Conservation (phyloP, 2,888 invertebrate species). For the Lasioglossum malachurum region DNA sequence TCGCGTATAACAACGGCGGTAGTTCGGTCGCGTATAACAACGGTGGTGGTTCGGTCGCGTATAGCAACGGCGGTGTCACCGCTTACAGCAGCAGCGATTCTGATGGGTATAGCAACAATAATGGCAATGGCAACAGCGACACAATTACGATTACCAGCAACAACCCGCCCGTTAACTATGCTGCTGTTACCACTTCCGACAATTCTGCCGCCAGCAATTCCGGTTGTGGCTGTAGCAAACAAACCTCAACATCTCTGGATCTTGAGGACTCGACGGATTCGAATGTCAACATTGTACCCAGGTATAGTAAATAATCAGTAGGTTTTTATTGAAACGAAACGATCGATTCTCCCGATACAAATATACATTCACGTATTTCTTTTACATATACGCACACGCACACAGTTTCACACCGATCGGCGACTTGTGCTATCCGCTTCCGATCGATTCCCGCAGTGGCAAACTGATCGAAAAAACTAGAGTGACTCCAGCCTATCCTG, state of each 20-base stretch:
- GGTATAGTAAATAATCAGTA: conserved; percentile 27
- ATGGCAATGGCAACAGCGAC: neutral
- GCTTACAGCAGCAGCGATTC: neutral
- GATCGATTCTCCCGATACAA: neutral
- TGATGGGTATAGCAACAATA: neutral
- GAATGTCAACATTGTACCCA: conserved; percentile 58
- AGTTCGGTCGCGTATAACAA: neutral
- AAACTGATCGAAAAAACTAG: conserved; percentile 42
- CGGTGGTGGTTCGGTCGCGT: too few species aligned
- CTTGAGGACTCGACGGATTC: conserved; percentile 16
- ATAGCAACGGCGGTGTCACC: neutral
- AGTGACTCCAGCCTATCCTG: conserved; percentile 74
- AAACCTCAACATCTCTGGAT: conserved; percentile 38
- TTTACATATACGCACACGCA: neutral
- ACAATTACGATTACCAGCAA: neutral
- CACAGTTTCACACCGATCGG: conserved; percentile 71
- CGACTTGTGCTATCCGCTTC: conserved; percentile 68
- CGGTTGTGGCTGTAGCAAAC: conserved; percentile 53
- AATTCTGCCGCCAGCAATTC: neutral
- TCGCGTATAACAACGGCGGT: neutral
- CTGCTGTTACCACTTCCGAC: neutral
- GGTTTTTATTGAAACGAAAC: neutral
- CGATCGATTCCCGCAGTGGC: conserved; percentile 15
- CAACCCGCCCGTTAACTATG: neutral
- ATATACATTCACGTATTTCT: neutral